A percentile compares a stretch with the other conserved stretches of the same genome.
Evolutionary conservation across 2,113 vertebrate species (phyloP).

Genomic region (Tetrao urogallus): DNA sequence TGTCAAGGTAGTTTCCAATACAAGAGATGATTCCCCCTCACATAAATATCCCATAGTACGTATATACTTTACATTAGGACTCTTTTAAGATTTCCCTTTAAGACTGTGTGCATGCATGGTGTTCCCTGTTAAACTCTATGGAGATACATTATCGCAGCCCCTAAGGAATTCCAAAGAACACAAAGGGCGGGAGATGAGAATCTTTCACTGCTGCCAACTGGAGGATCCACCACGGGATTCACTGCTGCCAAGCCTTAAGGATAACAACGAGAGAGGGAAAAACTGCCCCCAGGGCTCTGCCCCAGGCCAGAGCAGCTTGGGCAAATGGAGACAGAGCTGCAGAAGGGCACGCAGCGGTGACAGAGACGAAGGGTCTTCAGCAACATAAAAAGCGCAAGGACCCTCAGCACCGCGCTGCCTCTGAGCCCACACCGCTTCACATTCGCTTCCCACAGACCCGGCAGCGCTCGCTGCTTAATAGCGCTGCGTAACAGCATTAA

Average conservation of each 20-base stretch:
- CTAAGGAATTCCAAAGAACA: background rate
- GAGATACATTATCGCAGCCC: background rate
- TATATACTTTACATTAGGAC: background rate
- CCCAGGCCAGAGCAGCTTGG: background rate
- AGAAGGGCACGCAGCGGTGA: background rate
- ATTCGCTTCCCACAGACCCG: background rate
- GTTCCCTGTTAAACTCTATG: background rate
- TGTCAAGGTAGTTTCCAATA: background rate
- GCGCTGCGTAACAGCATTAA: too few relatives aligned
- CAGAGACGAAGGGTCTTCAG: background rate
- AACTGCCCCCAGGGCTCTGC: background rate
- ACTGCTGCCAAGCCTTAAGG: background rate
- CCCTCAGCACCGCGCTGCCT: background rate
- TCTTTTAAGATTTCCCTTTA: background rate
- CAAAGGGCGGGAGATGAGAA: background rate
- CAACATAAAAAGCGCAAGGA: too few relatives aligned
- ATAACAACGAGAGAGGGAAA: background rate
- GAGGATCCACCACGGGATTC: background rate
- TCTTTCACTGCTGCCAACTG: background rate
- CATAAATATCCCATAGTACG: background rate
- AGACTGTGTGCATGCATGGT: background rate
- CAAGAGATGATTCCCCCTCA: fast-evolving
- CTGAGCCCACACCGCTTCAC: background rate
- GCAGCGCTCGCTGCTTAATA: background rate
- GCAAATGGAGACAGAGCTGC: background rate